Percentiles rank a stretch among this genome's conserved stretches.
Evolutionary conservation across 2,888 invertebrate species (phyloP).

Genomic region (Stenurella melanura): DNA sequence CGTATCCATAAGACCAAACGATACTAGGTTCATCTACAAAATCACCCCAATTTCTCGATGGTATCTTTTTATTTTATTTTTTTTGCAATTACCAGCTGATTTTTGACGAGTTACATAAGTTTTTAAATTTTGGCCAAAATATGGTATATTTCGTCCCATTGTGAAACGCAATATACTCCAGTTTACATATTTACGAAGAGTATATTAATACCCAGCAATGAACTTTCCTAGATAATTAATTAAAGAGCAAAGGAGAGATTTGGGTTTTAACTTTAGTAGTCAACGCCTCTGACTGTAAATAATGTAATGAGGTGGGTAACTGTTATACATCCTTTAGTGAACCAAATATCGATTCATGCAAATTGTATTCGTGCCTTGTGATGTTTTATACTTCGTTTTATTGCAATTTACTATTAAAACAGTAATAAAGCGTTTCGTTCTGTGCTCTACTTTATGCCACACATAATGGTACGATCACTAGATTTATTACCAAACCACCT

Average conservation of each 20-base stretch:
- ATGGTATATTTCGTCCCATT: no score
- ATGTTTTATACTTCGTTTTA: conserved; percentile 37
- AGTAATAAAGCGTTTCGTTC: conserved; percentile 30
- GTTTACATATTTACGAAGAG: no score
- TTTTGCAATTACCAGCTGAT: no score
- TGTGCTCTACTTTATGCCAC: conserved; percentile 23
- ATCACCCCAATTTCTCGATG: no score
- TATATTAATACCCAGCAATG: not conserved
- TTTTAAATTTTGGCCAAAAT: no score
- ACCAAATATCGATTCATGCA: conserved; percentile 40
- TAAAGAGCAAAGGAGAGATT: not conserved
- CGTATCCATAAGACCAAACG: no score
- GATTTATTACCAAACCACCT: conserved; percentile 25
- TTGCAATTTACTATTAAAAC: conserved; percentile 25
- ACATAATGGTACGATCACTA: conserved; percentile 20
- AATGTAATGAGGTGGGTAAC: conserved; percentile 23
- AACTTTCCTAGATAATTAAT: not conserved
- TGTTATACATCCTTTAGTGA: conserved; percentile 24
- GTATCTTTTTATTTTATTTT: no score
- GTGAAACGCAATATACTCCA: no score
- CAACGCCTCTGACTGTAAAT: conserved; percentile 14
- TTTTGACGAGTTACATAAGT: no score
- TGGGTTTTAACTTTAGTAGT: conserved; percentile 4
- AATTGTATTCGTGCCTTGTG: conserved; percentile 29
- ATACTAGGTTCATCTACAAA: no score